Base-by-base conservation (phyloP, 2,888 invertebrate genomes). In the Eupithecia vulgata region DNA sequence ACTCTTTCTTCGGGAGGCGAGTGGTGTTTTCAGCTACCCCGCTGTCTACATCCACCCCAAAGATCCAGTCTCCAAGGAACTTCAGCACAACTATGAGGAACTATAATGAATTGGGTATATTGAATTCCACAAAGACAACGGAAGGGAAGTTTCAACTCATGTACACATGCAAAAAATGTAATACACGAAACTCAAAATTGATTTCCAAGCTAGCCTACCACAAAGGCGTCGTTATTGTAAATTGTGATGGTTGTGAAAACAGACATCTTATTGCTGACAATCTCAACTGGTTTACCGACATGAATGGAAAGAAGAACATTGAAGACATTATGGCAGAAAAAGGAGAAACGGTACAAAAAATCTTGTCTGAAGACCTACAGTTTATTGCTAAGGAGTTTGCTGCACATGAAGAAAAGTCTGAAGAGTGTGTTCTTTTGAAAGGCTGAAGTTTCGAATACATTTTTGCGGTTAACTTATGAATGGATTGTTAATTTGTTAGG, bases 181-280 rank as follows among this genome's bases (percentile, higher is more conserved):
- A 95, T 52, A 95, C 96, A 0, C 95, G 97, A 77, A 98, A 97
- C 85, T 92, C 95, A 1, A 97, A 98, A 88, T 95, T 95, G 15
- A 98, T 99, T 77, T 97, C 98, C 0, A 98, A 98, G 91, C 85
- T 95, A 25, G 97, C 98, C 0, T 99, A 99, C 85, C 95, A 96
- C 70, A 96, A 97, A 85, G 99, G 99, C 17, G 97, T 99, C 15
- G 98, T 99, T 0, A 98, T 99, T 79, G 97, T 99, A 0, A 96
- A 95, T 70, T 99, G 99, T 88, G 96, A 96, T 70, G 97, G 97
- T 0, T 99, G 99, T 87, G 91, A 95, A 65, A 99, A 98, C 86
- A 96, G 97, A 88, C 99, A 99, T 91, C 94, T 99, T 35, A 99
- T 99, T 79, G 99, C 99, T 0, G 99, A 99, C 87, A 99, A 99